These are phyloP conservation scores for Ricordea florida DNA, from an alignment of 92 coral and sea anemone species.

Conservation along the genomic window DNA sequence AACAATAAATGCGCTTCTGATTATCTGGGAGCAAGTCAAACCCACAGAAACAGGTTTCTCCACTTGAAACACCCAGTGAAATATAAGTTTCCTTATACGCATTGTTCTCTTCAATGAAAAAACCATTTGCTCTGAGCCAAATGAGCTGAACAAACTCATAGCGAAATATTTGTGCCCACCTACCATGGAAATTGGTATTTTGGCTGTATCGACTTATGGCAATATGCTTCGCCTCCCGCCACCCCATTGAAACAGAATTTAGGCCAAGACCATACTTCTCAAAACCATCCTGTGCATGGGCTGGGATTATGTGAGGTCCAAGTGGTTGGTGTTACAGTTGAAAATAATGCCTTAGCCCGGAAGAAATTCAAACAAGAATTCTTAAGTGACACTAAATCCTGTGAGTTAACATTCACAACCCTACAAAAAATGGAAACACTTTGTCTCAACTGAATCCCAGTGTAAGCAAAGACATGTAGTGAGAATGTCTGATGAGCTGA, in stretches of 20 bases:
- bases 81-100: constrained; percentile 33
- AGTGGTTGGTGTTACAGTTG: constrained; percentile 23
- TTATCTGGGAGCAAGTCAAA: constrained; percentile 10
- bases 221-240: too few species aligned
- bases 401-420: constrained; percentile 31
- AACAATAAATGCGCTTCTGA: constrained; percentile 26
- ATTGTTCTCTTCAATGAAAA: constrained; percentile 11
- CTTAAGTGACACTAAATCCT: constrained; percentile 35
- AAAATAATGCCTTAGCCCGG: constrained; percentile 8
- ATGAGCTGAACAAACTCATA: too few species aligned
- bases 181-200: too few species aligned
- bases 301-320: constrained; percentile 46
- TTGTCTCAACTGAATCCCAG: constrained; percentile 32
- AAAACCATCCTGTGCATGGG: constrained; percentile 38
- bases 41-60: constrained; percentile 50
- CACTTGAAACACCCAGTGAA: constrained; percentile 36
- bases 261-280: too few species aligned
- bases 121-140: constrained; percentile 31
- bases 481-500: constrained; percentile 28
- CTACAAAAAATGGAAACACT: constrained; percentile 44
- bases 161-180: too few species aligned
- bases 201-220: too few species aligned
- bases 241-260: too few species aligned
- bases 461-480: constrained; percentile 42
- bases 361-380: constrained; percentile 26